A percentile compares a stretch with the other conserved stretches of the same genome.
phyloP scores from a whole-genome alignment of 2,113 vertebrate species.

The Chunga burmeisteri region DNA sequence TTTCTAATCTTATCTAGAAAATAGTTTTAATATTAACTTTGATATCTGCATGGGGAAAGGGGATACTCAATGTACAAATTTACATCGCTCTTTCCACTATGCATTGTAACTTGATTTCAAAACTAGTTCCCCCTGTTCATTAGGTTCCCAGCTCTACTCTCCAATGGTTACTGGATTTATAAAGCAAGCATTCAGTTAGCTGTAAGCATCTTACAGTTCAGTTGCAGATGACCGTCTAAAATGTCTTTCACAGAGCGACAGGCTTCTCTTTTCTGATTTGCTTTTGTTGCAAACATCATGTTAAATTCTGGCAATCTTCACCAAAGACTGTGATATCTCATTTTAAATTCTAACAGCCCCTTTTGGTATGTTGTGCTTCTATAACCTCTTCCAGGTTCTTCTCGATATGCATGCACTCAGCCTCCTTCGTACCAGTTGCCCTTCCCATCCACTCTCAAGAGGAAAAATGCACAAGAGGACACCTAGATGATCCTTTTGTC shows the following conservation, averaged over 20 bases:
- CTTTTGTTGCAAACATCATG: not conserved
- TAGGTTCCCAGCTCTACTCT: not conserved
- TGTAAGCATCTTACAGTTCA: not conserved
- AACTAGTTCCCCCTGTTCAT: not conserved
- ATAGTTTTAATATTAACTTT: not conserved
- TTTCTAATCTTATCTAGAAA: not conserved
- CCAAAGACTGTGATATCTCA: not conserved
- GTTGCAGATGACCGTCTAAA: not conserved
- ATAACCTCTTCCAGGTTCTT: not conserved
- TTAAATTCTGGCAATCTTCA: not conserved
- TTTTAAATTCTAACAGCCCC: not conserved
- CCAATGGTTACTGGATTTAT: not conserved
- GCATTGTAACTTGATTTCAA: not conserved
- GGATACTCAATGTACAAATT: not conserved
- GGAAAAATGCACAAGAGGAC: not conserved
- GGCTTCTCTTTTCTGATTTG: not conserved
- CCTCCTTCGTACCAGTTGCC: not conserved
- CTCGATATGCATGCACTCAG: not conserved
- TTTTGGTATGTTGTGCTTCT: not conserved
- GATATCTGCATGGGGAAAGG: not conserved
- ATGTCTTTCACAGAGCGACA: not conserved
- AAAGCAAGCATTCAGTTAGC: not conserved
- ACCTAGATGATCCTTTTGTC: not conserved
- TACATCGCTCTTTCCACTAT: not conserved
- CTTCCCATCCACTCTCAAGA: not conserved